Evolutionary conservation across 1,140 invertebrate species (phyloP), one percentile per base, ranked within the genome.

Genomic region (Formica exsecta): DNA sequence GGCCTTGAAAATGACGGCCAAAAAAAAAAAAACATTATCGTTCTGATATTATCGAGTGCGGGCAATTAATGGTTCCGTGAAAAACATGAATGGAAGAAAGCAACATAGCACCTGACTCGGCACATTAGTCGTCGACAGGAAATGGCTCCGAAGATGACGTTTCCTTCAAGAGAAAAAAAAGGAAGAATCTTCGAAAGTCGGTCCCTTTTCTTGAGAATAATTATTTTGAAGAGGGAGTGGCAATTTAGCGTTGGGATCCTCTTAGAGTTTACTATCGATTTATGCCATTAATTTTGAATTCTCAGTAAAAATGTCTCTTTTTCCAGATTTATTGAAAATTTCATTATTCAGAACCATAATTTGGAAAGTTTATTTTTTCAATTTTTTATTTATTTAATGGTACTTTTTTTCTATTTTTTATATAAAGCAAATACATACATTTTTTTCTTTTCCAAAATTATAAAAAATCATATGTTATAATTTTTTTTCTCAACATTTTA

Each of bases 51-150:
- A 92, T 91, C 90, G 75, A 87, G 62, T 80, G 57, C 38, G 74
- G 85, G 68, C 87, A 91, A 93, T 93, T 92, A 92, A 92, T 92
- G 83, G 88, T 84, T 84, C 68, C 73, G 65, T 89, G 87, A 80
- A 92, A 91, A 89, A 89, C 86, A 87, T 89, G 87, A 91, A 91
- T 87, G 90, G 73, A 54, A 85, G 61, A 85, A 66, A 86, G 29
- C 84, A 59, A 59, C 62, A 44, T 41, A 75, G 74, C 38, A 41
- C 75, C 59, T 85, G 79, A 81, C 85, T 85, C 68, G 85, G 64
- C 86, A 65, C 68, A 81, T 79, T 80, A 80, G 74, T 80, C 75
- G 73, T 80, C 73, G 79, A 73, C 79, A 83, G 79, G 79, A 83
- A 83, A 83, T 70, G 54, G 41, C 79, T 83, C 22, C 74, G 81